Evolutionary conservation across 1,140 invertebrate genomes (phyloP).

Genomic region (Pentalonia nigronervosa): DNA sequence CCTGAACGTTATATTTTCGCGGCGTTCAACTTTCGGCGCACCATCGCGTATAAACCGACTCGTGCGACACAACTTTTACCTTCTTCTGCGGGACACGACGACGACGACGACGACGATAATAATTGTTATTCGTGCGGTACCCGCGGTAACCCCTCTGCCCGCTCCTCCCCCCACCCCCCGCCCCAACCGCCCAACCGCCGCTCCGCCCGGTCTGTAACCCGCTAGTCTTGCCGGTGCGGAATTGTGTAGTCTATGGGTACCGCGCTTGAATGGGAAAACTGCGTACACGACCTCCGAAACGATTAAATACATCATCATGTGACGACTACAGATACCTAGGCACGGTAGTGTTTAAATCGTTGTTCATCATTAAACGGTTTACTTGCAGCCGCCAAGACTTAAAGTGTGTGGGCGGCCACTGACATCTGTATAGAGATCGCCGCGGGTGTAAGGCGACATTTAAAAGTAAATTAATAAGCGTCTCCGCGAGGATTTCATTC

Average conservation of each 20-base stretch:
- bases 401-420: rapidly evolving
- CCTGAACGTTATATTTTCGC: slow-evolving; percentile 22
- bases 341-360: neutral
- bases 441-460: neutral
- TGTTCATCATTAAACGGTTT: neutral
- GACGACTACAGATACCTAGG: neutral
- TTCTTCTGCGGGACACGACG: neutral
- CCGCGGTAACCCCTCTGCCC: too few relatives aligned
- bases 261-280: too few relatives aligned
- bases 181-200: too few relatives aligned
- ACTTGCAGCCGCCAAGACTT: neutral
- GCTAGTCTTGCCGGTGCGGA: neutral
- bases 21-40: neutral
- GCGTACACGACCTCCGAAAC: neutral
- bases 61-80: neutral
- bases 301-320: neutral
- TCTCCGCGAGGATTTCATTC: neutral
- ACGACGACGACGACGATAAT: neutral
- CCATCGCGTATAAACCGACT: neutral
- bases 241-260: too few relatives aligned
- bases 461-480: neutral
- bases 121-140: neutral
- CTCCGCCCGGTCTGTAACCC: too few relatives aligned
- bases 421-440: neutral
- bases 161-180: too few relatives aligned